phyloP scores from a whole-genome alignment of 2,113 vertebrate genomes.

The Menura novaehollandiae region DNA sequence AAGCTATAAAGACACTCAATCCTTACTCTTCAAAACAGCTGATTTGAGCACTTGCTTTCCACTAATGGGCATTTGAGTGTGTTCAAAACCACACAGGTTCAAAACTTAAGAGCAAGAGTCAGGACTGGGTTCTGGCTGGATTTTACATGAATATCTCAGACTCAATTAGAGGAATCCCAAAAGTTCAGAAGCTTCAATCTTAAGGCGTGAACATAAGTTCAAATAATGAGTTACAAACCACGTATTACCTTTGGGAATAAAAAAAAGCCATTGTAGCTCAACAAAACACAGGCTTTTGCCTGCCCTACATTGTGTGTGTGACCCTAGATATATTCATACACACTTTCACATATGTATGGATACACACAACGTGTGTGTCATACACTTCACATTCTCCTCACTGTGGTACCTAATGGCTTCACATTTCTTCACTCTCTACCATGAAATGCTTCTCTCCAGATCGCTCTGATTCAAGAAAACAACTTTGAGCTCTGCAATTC shows the following conservation, averaged over 20 bases:
- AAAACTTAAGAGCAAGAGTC: not conserved
- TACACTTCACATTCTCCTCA: no score
- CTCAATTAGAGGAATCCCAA: not conserved
- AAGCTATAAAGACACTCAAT: not conserved
- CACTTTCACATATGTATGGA: not conserved
- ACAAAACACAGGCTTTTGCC: not conserved
- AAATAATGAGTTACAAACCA: not conserved
- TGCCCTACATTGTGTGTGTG: rapidly evolving
- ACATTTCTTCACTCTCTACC: not conserved
- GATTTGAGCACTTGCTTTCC: not conserved
- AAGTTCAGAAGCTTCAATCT: not conserved
- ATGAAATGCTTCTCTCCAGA: not conserved
- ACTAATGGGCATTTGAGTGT: rapidly evolving
- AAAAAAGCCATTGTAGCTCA: not conserved
- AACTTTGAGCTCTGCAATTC: not conserved
- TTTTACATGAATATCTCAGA: not conserved
- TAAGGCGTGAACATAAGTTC: rapidly evolving
- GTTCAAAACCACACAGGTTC: not conserved
- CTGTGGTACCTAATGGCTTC: not conserved
- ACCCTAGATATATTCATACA: no score
- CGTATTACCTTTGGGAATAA: not conserved
- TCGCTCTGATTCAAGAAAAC: not conserved
- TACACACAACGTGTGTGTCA: rapidly evolving
- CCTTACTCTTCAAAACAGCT: not conserved
- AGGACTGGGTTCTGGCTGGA: not conserved